A percentile compares a stretch with the other conserved stretches of the same genome.
Conservation (phyloP, 30 jellyfish, hydroid and myxozoan genomes). For the Mastigias papua region DNA sequence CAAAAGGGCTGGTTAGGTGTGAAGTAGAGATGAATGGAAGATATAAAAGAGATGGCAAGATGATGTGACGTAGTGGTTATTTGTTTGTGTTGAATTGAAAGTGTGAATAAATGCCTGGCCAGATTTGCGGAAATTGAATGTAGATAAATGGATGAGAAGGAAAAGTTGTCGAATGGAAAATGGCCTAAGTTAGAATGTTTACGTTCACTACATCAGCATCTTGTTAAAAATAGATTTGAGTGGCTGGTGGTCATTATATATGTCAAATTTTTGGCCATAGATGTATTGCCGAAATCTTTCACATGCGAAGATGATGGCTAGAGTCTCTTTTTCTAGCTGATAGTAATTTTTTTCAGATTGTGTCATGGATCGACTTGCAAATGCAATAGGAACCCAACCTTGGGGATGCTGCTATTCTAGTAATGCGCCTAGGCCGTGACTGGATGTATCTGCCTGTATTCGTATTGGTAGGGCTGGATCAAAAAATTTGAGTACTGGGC, state of each 20-base stretch:
- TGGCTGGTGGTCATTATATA: slow-evolving; percentile 37
- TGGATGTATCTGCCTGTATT: slow-evolving; percentile 45
- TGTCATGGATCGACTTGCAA: slow-evolving; percentile 73
- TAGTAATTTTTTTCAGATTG: slow-evolving; percentile 70
- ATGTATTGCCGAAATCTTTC: slow-evolving; percentile 20
- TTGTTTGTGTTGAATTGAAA: too few relatives aligned
- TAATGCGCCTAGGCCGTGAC: slow-evolving; percentile 73
- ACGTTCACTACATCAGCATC: too few relatives aligned
- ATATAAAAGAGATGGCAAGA: too few relatives aligned
- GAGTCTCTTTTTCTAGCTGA: slow-evolving; percentile 58
- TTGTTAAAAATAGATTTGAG: slow-evolving; percentile 56
- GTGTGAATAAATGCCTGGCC: slow-evolving; percentile 22
- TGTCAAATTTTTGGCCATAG: slow-evolving; percentile 21
- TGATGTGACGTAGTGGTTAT: too few relatives aligned
- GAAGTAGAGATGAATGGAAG: too few relatives aligned
- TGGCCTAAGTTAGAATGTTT: too few relatives aligned
- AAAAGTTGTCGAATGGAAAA: too few relatives aligned
- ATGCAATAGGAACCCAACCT: slow-evolving; percentile 84
- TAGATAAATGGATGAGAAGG: too few relatives aligned
- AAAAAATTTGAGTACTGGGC: slow-evolving; percentile 49
- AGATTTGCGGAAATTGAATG: too few relatives aligned
- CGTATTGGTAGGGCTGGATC: slow-evolving; percentile 66
- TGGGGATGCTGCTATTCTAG: slow-evolving; percentile 63
- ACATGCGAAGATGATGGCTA: slow-evolving; percentile 30
- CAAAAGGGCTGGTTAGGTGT: too few relatives aligned